Evolutionary conservation across 2,888 invertebrate species (phyloP).

Genomic region (Melanchra persicariae): DNA sequence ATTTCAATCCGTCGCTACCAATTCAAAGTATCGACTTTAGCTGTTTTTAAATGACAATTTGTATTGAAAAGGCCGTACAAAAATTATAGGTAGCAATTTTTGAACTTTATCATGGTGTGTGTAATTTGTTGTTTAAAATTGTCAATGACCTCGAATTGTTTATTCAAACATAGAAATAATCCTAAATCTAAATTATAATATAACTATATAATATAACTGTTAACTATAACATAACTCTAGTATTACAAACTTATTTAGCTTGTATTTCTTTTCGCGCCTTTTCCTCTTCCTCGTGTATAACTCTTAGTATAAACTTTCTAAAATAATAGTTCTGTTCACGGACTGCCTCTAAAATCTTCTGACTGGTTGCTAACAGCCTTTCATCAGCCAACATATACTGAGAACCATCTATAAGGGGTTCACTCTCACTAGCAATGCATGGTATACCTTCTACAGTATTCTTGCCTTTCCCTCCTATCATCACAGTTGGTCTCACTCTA

Average conservation of each 20-base stretch:
- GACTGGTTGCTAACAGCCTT: conserved; percentile 78
- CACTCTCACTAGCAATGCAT: conserved; percentile 69
- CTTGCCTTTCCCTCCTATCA: conserved; percentile 59
- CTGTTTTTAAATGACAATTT: too few relatives aligned
- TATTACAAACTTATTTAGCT: background rate
- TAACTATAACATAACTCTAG: background rate
- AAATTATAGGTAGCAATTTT: background rate
- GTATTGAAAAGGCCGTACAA: too few relatives aligned
- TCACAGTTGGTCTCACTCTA: conserved; percentile 77
- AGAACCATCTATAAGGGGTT: conserved; percentile 11
- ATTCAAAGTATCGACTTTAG: background rate
- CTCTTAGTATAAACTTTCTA: conserved; percentile 69
- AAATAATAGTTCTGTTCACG: conserved; percentile 80
- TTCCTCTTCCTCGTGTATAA: conserved; percentile 62
- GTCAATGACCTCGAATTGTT: background rate
- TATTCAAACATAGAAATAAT: background rate
- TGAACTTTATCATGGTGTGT: background rate
- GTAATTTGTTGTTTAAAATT: background rate
- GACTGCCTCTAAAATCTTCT: conserved; percentile 84
- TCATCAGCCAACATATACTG: conserved; percentile 74
- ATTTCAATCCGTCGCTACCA: background rate
- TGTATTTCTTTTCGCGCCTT: conserved; percentile 37
- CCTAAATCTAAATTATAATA: conserved; percentile 19
- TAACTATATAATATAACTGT: background rate
- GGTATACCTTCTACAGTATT: conserved; percentile 83